phyloP scores from a whole-genome alignment of 2,113 vertebrate species.

The Talpa occidentalis region DNA sequence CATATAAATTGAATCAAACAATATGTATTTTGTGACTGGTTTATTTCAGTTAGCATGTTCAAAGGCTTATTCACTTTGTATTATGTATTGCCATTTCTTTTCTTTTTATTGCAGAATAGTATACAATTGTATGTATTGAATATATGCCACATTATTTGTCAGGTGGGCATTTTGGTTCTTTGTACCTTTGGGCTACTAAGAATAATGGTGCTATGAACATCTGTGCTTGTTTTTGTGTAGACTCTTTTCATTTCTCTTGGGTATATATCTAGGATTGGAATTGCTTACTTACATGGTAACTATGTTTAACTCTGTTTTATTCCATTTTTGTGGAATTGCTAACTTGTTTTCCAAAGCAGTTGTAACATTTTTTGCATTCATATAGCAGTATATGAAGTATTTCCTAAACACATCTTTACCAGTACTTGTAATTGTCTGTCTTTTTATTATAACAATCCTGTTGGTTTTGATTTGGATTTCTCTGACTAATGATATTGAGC shows the following conservation, averaged over 20 bases:
- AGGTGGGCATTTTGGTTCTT: not conserved
- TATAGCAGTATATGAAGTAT: not conserved
- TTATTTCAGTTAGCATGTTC: not conserved
- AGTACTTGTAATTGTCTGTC: not conserved
- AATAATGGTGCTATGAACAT: not conserved
- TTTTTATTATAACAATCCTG: not conserved
- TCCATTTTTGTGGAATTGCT: not conserved
- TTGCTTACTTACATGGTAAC: not conserved
- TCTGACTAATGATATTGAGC: not conserved
- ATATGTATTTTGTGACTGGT: not conserved
- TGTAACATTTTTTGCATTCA: not conserved
- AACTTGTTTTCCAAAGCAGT: not conserved
- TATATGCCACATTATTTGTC: not conserved
- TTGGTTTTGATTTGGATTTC: conserved; percentile 30
- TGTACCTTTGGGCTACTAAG: not conserved
- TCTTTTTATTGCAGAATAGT: not conserved
- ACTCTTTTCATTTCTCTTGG: not conserved
- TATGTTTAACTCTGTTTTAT: not conserved
- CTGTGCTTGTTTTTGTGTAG: not conserved
- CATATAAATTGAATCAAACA: not conserved
- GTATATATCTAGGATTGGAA: not conserved
- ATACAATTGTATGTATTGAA: no score
- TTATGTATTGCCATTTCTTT: not conserved
- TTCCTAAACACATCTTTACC: not conserved
- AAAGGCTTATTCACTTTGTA: not conserved